phyloP scores from a whole-genome alignment of 2,113 vertebrate genomes.

The Hemibagrus wyckioides region DNA sequence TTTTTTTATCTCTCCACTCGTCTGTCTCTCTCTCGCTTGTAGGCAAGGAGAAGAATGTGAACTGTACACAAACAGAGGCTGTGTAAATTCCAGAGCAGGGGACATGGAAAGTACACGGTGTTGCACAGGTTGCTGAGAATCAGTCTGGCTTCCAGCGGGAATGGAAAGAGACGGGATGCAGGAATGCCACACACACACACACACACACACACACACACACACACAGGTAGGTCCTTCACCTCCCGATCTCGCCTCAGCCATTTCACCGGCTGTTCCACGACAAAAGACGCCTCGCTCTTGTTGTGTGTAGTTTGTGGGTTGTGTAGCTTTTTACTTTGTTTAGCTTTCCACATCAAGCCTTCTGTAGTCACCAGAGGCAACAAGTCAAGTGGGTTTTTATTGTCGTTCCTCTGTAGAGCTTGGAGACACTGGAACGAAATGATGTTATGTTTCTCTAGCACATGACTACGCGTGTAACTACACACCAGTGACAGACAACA shows the following conservation, averaged over 20 bases:
- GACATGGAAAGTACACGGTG: constrained; percentile 4
- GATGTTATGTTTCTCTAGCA: no score
- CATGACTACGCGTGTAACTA: no score
- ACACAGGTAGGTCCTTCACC: background rate
- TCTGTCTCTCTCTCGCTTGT: background rate
- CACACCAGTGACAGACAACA: no score
- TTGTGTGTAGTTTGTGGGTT: background rate
- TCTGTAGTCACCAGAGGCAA: no score
- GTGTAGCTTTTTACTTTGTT: background rate
- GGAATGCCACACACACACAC: constrained; percentile 9
- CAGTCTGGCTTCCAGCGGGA: background rate
- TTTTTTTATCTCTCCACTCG: background rate
- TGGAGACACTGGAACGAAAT: no score
- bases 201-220: constrained; percentile 16
- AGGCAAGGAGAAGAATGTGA: constrained; percentile 31
- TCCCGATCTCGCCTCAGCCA: background rate
- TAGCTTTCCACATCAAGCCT: no score
- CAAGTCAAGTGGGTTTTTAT: no score
- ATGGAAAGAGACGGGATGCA: constrained; percentile 12
- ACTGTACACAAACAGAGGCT: constrained; percentile 25
- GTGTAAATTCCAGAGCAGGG: constrained; percentile 15
- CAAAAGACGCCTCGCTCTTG: no score
- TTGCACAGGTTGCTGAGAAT: constrained; percentile 13
- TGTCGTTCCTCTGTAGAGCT: no score
- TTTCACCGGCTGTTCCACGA: background rate